phyloP scores from a whole-genome alignment of 2,797 vertebrate species.

The Passerculus sandwichensis region DNA sequence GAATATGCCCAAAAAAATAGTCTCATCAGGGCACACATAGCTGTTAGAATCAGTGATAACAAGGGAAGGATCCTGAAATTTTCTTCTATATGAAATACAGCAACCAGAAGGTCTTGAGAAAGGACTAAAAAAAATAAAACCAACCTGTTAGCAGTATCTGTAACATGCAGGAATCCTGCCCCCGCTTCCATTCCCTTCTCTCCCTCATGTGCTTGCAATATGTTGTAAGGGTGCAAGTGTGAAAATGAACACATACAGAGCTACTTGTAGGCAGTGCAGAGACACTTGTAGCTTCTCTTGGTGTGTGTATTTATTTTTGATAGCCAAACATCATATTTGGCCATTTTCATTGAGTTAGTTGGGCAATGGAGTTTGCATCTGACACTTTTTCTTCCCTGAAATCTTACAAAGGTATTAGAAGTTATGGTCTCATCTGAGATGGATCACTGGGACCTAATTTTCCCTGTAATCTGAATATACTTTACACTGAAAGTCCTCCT shows the following conservation, averaged over 20 bases:
- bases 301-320: background rate
- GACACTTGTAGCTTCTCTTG: background rate
- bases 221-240: conserved; percentile 8
- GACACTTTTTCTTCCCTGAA: background rate
- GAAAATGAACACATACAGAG: background rate
- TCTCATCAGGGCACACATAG: background rate
- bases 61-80: conserved; percentile 32
- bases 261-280: background rate
- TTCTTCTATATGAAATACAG: background rate
- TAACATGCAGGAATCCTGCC: background rate
- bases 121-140: background rate
- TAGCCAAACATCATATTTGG: background rate
- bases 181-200: background rate
- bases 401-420: background rate
- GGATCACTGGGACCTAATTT: background rate
- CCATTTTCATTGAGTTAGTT: background rate
- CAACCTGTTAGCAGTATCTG: background rate
- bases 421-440: background rate
- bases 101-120: conserved; percentile 5
- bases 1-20: background rate
- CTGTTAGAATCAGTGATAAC: conserved; percentile 22
- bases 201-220: background rate
- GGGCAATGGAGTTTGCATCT: background rate
- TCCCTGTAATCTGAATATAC: background rate
- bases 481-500: background rate